phyloP scores from a whole-genome alignment of 2,113 vertebrate species.

The Oryzias javanicus region DNA sequence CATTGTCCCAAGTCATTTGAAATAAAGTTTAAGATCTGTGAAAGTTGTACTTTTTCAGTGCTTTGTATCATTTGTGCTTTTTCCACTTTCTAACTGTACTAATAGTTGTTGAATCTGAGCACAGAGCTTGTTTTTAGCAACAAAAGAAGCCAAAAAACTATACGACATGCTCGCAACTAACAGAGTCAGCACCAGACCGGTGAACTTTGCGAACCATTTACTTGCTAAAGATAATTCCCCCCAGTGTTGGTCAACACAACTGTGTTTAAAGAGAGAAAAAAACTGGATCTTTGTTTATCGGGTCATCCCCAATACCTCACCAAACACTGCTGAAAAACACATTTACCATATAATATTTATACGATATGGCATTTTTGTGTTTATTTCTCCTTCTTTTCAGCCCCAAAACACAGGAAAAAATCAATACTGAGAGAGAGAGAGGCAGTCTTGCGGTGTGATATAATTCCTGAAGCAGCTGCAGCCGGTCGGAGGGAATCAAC shows the following conservation, averaged over 20 bases:
- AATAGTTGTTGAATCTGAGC: slow-evolving; percentile 5
- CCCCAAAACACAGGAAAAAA: neutral
- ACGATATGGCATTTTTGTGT: slow-evolving; percentile 3
- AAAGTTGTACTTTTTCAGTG: too few species aligned
- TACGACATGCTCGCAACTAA: neutral
- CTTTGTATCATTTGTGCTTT: neutral
- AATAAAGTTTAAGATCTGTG: too few species aligned
- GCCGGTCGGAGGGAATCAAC: slow-evolving; percentile 20
- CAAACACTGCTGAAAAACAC: slow-evolving; percentile 2
- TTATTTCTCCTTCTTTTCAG: neutral
- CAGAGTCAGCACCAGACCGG: neutral
- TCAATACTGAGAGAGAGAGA: slow-evolving; percentile 5
- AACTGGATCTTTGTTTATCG: neutral
- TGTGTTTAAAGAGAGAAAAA: neutral
- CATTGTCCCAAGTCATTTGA: too few species aligned
- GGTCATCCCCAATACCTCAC: neutral
- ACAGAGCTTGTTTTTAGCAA: slow-evolving; percentile 8
- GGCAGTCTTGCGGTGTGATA: neutral
- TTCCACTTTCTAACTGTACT: slow-evolving; percentile 8
- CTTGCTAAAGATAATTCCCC: slow-evolving; percentile 1
- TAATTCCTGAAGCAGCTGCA: slow-evolving; percentile 26
- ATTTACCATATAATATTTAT: slow-evolving; percentile 5
- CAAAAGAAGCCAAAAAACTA: neutral
- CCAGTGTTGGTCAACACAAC: neutral
- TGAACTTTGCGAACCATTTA: slow-evolving; percentile 3